Evolutionary conservation across 2,888 invertebrate species (phyloP), one percentile per base, ranked within the genome.

Genomic region (Leucozona laternaria): DNA sequence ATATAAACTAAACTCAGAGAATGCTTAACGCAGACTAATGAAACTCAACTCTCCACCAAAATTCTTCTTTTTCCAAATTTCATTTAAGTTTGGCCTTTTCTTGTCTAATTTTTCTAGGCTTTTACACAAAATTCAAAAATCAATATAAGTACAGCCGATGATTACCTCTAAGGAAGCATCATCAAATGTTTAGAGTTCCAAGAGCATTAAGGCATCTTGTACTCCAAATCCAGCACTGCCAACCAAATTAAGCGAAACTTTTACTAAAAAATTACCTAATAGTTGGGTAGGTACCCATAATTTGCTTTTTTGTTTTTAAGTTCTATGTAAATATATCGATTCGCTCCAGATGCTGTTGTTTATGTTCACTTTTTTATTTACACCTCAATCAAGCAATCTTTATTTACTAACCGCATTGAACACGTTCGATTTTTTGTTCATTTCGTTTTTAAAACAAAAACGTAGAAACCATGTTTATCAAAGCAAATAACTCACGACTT

Each of bases 371-470:
- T 48, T 22, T 40, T 64, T 55, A 4, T 53, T 62, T 45, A 40
- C 62, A 64, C 62, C 64, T 31, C 17, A 64, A 5, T n/a, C n/a
- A n/a, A n/a, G n/a, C 11, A 45, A 43, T 64, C 48, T 13, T 28
- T 10, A 17, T n/a, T 45, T 17, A 31, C 11, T 37, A 11, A 43
- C 28, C 37, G 8, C 60, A 40, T 45, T 45, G 25, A 60, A n/a
- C 64, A 64, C 64, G 64, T 45, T 64, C 45, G 64, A 28, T 45
- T 45, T 64, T n/a, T n/a, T 45, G n/a, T n/a, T n/a, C n/a, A n/a
- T 17, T 28, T 28, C 10, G 5, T 55, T 31, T 57, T 57, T 55
- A 37, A 11, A 58, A 37, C 13, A 34, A 58, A n/a, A 55, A 40
- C 5, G 13, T 58, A 1, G 2, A 34, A 53, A 53, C 6, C 15